Percentiles rank a stretch among this genome's conserved stretches.
These are phyloP conservation scores for Adineta ricciae DNA, from an alignment of 2,888 invertebrate genomes.

Conservation along the genomic window DNA sequence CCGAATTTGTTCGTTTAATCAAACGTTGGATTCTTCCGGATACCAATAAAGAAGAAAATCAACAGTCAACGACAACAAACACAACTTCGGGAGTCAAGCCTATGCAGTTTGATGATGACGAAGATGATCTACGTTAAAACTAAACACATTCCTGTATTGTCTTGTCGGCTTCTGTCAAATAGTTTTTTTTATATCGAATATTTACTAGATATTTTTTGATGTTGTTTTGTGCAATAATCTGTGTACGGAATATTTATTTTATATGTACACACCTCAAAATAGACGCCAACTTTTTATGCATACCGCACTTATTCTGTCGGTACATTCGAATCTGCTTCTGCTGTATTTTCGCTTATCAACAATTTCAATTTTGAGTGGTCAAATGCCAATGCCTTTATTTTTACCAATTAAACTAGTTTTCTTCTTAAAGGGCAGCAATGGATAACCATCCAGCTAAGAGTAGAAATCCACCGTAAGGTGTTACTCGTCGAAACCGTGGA, in stretches of 20 bases:
- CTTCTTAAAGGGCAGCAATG: background rate
- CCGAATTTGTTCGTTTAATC: constrained; percentile 10
- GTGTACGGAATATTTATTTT: background rate
- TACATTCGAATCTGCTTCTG: background rate
- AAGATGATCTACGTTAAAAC: background rate
- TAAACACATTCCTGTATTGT: background rate
- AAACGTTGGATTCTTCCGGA: background rate
- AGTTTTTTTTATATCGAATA: background rate
- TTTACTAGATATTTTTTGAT: background rate
- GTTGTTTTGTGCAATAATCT: constrained; percentile 2
- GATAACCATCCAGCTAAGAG: background rate
- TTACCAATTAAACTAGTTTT: background rate
- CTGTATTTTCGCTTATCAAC: background rate
- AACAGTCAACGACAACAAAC: background rate
- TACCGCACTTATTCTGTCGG: background rate
- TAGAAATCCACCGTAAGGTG: constrained; percentile 60
- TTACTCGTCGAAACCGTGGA: constrained; percentile 61
- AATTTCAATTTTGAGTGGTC: background rate
- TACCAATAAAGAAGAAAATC: background rate
- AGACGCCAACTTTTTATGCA: background rate
- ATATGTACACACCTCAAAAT: background rate
- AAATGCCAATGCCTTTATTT: background rate
- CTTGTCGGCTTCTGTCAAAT: background rate
- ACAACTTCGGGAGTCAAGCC: background rate
- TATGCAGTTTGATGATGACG: constrained; percentile 7